Evolutionary conservation across 2,888 invertebrate genomes (phyloP).

Genomic region (Deladenus siricidicola): DNA sequence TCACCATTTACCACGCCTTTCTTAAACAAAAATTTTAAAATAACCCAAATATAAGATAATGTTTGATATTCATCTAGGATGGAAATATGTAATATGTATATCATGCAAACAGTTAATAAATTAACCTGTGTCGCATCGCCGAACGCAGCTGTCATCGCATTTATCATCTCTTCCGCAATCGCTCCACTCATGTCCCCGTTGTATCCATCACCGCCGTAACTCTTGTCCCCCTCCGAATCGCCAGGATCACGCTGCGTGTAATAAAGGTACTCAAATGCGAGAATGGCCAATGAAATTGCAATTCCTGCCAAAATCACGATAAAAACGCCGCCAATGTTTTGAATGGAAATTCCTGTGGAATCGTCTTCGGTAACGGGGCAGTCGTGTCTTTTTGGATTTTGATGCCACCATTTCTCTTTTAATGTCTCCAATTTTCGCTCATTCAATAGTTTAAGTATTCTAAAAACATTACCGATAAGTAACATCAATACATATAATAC

Average conservation of each 20-base stretch:
- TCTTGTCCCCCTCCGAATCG: too few species aligned
- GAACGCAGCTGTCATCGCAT: not conserved
- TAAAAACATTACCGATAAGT: conserved; percentile 58
- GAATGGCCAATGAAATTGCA: conserved; percentile 59
- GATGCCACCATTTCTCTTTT: conserved; percentile 93
- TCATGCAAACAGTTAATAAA: too few species aligned
- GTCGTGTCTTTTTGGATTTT: conserved; percentile 73
- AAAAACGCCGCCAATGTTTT: conserved; percentile 95
- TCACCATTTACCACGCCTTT: too few species aligned
- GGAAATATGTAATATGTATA: too few species aligned
- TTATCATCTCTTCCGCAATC: not conserved
- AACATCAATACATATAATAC: too few species aligned
- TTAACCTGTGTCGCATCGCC: too few species aligned
- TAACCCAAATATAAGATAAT: too few species aligned
- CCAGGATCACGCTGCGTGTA: too few species aligned
- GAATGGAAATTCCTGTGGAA: conserved; percentile 90
- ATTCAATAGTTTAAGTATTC: conserved; percentile 84
- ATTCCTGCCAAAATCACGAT: conserved; percentile 79
- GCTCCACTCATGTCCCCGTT: not conserved
- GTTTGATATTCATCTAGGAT: too few species aligned
- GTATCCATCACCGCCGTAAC: too few species aligned
- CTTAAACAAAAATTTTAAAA: too few species aligned
- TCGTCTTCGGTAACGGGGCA: conserved; percentile 64
- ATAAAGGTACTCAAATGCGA: conserved; percentile 74
- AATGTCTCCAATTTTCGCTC: conserved; percentile 81